Evolutionary conservation across 2,113 vertebrate genomes (phyloP).

Genomic region (Piaya cayana): DNA sequence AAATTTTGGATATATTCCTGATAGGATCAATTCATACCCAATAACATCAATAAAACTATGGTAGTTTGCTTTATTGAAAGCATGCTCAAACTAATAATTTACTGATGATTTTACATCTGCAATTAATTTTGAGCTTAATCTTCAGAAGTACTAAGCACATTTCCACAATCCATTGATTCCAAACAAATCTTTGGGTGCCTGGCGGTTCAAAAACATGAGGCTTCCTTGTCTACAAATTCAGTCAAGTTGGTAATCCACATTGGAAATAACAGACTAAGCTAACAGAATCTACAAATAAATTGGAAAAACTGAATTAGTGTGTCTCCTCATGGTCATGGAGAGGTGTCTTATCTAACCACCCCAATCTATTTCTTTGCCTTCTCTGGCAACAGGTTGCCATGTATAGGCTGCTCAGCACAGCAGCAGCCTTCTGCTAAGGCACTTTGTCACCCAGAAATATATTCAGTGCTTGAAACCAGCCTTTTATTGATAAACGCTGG

Average conservation of each 20-base stretch:
- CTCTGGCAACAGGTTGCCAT: neutral
- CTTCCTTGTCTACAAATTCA: neutral
- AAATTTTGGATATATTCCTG: neutral
- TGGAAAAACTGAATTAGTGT: neutral
- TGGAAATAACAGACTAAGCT: neutral
- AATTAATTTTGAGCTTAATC: constrained; percentile 38
- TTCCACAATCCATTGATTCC: neutral
- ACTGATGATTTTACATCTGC: neutral
- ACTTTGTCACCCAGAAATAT: neutral
- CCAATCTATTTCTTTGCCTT: neutral
- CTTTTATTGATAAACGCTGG: constrained; percentile 13
- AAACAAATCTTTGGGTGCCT: neutral
- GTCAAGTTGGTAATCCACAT: constrained; percentile 10
- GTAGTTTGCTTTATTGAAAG: neutral
- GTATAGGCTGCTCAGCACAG: neutral
- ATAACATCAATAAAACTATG: neutral
- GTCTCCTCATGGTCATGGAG: neutral
- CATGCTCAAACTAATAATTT: neutral
- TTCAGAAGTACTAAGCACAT: neutral
- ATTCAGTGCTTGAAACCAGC: neutral
- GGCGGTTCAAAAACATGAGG: neutral
- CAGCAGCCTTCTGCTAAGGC: constrained; percentile 13
- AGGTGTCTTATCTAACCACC: neutral
- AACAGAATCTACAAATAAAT: constrained; percentile 9
- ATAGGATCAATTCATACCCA: neutral